Evolutionary conservation across 2,113 vertebrate genomes (phyloP).

Genomic region (Prinia subflava): DNA sequence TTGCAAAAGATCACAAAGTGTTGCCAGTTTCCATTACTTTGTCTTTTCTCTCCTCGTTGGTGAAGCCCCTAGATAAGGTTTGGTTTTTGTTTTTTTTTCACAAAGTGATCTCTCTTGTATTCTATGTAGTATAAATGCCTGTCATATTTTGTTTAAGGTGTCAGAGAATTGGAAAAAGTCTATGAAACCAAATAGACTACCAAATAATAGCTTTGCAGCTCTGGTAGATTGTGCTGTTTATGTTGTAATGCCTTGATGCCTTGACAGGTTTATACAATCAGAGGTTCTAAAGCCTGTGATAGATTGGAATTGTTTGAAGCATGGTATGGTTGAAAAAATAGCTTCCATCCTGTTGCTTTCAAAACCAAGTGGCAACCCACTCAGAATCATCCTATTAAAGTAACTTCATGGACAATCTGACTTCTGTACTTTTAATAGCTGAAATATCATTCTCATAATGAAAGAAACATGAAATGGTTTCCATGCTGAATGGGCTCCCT

Average conservation of each 20-base stretch:
- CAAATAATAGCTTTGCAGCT: conserved; percentile 62
- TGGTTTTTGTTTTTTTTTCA: neutral
- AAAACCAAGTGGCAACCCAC: conserved; percentile 18
- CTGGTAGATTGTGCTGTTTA: conserved; percentile 66
- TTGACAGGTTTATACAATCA: conserved; percentile 71
- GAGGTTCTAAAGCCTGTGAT: conserved; percentile 57
- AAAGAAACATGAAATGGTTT: conserved; percentile 70
- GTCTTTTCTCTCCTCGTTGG: conserved; percentile 2
- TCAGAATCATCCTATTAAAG: conserved; percentile 62
- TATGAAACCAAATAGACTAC: conserved; percentile 73
- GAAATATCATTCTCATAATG: conserved; percentile 62
- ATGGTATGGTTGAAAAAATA: conserved; percentile 23
- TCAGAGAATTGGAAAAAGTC: conserved; percentile 65
- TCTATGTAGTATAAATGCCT: conserved; percentile 58
- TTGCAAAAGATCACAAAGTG: neutral
- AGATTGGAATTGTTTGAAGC: conserved; percentile 61
- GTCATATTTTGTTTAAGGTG: conserved; percentile 71
- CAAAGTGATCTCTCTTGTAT: conserved; percentile 44
- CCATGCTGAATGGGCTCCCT: conserved; percentile 62
- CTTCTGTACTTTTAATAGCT: conserved; percentile 64
- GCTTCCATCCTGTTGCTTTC: conserved; percentile 23
- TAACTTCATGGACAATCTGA: conserved; percentile 49
- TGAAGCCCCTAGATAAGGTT: neutral
- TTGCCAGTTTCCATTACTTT: neutral
- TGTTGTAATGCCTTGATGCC: conserved; percentile 56